These are phyloP conservation scores for Artemisiospiza belli DNA, from an alignment of 2,113 vertebrate genomes.

Conservation along the genomic window DNA sequence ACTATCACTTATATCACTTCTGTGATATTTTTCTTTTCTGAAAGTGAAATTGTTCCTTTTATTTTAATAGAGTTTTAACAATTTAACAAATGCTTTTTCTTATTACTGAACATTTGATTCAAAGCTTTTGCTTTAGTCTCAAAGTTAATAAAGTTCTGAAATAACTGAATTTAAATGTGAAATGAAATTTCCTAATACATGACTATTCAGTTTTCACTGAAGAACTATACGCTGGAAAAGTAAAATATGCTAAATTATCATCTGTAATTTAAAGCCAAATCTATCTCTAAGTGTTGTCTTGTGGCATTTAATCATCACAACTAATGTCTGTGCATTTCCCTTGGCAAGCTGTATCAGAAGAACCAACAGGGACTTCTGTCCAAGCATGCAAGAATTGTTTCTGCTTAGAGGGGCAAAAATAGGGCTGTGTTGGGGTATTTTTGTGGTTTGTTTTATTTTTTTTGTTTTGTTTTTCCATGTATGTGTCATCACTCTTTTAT, in stretches of 20 bases:
- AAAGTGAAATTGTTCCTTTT: background rate
- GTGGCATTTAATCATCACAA: background rate
- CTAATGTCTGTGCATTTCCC: background rate
- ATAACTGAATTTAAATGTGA: background rate
- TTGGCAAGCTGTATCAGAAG: background rate
- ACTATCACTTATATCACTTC: background rate
- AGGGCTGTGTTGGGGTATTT: no score
- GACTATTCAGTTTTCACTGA: background rate
- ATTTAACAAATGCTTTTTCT: background rate
- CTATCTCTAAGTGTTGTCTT: background rate
- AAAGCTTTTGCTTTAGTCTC: background rate
- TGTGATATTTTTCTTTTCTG: background rate
- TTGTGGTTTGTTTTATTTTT: no score
- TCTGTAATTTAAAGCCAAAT: background rate
- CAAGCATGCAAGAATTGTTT: background rate
- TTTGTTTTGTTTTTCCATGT: accelerated
- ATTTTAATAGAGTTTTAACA: background rate
- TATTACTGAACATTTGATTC: background rate
- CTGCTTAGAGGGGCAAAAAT: background rate
- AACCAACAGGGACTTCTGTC: background rate
- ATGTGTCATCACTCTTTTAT: background rate
- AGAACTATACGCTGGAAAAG: background rate
- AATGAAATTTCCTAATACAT: background rate
- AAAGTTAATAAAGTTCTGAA: background rate
- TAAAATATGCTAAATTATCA: background rate